Percentiles rank a stretch among this genome's conserved stretches.
Conservation (phyloP, 2,113 vertebrate genomes). For the Aramus guarauna region DNA sequence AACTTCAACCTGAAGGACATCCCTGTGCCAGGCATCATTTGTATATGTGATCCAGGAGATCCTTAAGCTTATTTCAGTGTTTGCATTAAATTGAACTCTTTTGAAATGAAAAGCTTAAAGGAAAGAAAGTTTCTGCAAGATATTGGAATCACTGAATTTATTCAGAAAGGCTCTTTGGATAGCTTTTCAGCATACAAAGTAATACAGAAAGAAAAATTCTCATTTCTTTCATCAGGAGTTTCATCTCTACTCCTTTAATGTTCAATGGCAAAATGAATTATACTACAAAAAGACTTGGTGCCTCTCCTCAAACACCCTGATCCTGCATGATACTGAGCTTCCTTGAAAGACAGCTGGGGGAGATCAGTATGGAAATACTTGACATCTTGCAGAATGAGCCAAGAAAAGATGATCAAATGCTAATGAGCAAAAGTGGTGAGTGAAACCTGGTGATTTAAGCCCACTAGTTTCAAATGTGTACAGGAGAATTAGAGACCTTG, state of each 20-base stretch:
- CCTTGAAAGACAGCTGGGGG: neutral
- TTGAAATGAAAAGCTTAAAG: conserved; percentile 30
- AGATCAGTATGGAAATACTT: neutral
- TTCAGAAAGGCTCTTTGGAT: conserved; percentile 17
- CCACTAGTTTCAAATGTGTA: neutral
- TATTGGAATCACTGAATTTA: neutral
- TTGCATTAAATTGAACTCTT: conserved; percentile 9
- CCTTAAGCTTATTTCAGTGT: conserved; percentile 32
- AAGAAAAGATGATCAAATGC: neutral
- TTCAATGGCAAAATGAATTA: conserved; percentile 5
- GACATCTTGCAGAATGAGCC: neutral
- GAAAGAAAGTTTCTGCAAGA: conserved; percentile 1
- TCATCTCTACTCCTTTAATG: conserved; percentile 24
- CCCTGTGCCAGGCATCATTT: neutral
- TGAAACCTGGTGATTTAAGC: neutral
- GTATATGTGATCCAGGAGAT: neutral
- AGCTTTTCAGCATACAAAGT: conserved; percentile 36
- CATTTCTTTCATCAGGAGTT: conserved; percentile 47
- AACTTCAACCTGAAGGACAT: neutral
- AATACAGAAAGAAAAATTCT: neutral
- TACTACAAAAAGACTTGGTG: conserved; percentile 5
- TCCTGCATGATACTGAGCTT: neutral
- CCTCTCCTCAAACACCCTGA: neutral
- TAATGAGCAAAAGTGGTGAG: neutral
- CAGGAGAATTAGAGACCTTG: neutral